A percentile compares a stretch with the other conserved stretches of the same genome.
Conservation (phyloP, 2,888 invertebrate species). For the Acronicta aceris region DNA sequence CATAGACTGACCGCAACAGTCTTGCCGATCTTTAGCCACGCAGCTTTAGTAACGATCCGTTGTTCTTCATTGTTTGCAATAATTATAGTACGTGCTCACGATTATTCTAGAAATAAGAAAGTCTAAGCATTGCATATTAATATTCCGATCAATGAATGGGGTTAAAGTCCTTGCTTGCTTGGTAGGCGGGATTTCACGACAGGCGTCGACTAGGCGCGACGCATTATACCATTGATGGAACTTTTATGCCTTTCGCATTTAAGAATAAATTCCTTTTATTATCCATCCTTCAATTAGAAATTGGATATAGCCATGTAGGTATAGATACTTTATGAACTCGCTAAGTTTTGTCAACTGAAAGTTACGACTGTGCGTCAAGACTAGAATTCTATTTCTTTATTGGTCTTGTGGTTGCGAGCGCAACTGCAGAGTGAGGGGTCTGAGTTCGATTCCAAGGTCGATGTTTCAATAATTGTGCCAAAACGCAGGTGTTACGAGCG, state of each 20-base stretch:
- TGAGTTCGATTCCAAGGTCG: too few species aligned
- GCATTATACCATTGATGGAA: conserved; percentile 25
- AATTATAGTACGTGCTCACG: neutral
- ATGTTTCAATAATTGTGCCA: too few species aligned
- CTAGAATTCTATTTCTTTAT: too few species aligned
- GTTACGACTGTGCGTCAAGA: neutral
- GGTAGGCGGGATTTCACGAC: conserved; percentile 14
- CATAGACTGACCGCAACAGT: too few species aligned
- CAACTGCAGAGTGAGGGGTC: too few species aligned
- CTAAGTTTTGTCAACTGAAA: neutral
- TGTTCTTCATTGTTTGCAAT: neutral
- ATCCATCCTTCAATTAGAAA: neutral
- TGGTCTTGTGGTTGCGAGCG: too few species aligned
- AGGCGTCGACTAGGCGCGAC: conserved; percentile 51
- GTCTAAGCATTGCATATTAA: conserved; percentile 6
- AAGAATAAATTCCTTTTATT: conserved; percentile 13
- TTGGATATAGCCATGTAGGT: neutral
- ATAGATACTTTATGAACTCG: neutral
- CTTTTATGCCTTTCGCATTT: conserved; percentile 22
- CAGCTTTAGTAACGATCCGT: too few species aligned
- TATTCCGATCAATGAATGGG: conserved; percentile 12
- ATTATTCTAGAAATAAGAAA: neutral
- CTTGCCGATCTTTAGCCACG: too few species aligned
- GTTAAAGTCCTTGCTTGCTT: conserved; percentile 23
- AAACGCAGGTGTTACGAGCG: too few species aligned